phyloP scores from a whole-genome alignment of 2,797 vertebrate genomes.

The Oreochromis mossambicus region DNA sequence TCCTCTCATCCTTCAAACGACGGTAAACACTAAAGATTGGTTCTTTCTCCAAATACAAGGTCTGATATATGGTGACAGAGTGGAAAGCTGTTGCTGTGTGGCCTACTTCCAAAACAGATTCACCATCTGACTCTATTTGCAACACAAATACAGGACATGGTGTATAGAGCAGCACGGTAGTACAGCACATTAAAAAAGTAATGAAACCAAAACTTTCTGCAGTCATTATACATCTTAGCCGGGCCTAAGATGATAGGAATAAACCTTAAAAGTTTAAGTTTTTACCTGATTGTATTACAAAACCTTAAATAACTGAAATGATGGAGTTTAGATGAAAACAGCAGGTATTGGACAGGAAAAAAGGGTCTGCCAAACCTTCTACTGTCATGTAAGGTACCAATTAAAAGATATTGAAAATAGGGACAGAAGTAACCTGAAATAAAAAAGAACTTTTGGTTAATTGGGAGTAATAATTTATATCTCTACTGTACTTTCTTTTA shows the following conservation, averaged over 20 bases:
- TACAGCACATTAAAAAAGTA: background rate
- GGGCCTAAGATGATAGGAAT: background rate
- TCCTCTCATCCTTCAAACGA: background rate
- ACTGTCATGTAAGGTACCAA: background rate
- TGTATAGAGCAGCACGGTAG: background rate
- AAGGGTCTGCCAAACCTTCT: background rate
- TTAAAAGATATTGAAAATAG: background rate
- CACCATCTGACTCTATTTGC: background rate
- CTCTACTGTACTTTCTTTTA: background rate
- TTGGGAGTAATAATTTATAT: background rate
- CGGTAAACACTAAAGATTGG: background rate
- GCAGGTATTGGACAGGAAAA: background rate
- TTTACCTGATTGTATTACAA: background rate
- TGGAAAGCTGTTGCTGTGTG: background rate
- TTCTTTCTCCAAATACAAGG: background rate
- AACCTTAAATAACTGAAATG: background rate
- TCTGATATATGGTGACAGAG: background rate
- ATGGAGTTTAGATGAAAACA: background rate
- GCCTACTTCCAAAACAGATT: background rate
- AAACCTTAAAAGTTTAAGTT: background rate
- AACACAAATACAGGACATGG: background rate
- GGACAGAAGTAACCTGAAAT: background rate
- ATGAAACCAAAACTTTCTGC: background rate
- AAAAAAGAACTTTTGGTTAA: background rate
- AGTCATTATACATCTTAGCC: background rate